phyloP scores from a whole-genome alignment of 2,888 invertebrate genomes.

The Calameuta pallipes region DNA sequence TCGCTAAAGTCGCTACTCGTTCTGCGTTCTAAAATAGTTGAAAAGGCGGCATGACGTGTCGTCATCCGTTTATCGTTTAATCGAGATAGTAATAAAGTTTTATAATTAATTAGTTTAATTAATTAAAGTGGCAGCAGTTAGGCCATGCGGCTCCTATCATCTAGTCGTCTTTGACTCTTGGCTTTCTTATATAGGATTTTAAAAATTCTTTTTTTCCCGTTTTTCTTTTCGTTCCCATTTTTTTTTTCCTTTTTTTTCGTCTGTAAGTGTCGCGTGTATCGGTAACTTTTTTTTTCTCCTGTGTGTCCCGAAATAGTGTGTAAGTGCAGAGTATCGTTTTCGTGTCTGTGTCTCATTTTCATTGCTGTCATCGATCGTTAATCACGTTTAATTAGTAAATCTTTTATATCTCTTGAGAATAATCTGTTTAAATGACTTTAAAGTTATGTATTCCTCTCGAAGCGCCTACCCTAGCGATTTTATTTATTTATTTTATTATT shows the following conservation, averaged over 20 bases:
- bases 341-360: too few species aligned
- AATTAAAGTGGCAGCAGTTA: slow-evolving; percentile 65
- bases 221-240: slow-evolving; percentile 5
- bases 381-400: slow-evolving; percentile 47
- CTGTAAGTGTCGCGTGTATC: slow-evolving; percentile 26
- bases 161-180: slow-evolving; percentile 63
- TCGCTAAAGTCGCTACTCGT: slow-evolving; percentile 40
- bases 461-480: slow-evolving; percentile 63
- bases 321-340: too few species aligned
- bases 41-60: slow-evolving; percentile 57
- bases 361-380: too few species aligned
- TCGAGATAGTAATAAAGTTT: slow-evolving; percentile 61
- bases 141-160: slow-evolving; percentile 66
- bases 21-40: slow-evolving; percentile 60
- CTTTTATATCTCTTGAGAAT: slow-evolving; percentile 55
- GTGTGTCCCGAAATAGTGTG: not conserved
- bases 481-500: slow-evolving; percentile 36
- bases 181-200: slow-evolving; percentile 60
- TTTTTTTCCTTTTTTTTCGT: slow-evolving; percentile 11
- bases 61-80: slow-evolving; percentile 41
- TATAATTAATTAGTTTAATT: slow-evolving; percentile 57
- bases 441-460: slow-evolving; percentile 50
- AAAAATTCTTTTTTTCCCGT: slow-evolving; percentile 38
- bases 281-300: slow-evolving; percentile 26
- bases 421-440: slow-evolving; percentile 57